These are phyloP conservation scores for Chironomus striatipennis DNA, from an alignment of 1,140 invertebrate genomes.

Conservation along the genomic window DNA sequence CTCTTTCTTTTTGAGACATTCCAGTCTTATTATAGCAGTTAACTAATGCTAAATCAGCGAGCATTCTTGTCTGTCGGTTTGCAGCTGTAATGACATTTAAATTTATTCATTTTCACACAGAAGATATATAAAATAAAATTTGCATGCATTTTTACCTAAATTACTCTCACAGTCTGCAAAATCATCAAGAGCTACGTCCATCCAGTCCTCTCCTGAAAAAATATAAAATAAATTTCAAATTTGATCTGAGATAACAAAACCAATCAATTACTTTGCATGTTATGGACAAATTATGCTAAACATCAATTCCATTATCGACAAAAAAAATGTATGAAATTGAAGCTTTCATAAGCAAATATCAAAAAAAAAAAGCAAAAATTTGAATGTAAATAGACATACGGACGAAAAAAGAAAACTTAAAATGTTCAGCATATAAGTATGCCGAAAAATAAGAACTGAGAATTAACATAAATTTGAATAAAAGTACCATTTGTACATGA, in stretches of 20 bases:
- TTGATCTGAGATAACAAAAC: too few species aligned
- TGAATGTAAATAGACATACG: too few species aligned
- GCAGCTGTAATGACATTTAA: constrained; percentile 48
- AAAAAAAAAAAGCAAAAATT: too few species aligned
- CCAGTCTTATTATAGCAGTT: constrained; percentile 89
- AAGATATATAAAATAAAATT: too few species aligned
- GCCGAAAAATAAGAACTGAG: too few species aligned
- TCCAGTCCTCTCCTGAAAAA: constrained; percentile 47
- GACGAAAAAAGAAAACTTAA: too few species aligned
- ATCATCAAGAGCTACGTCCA: constrained; percentile 61
- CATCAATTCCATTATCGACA: too few species aligned
- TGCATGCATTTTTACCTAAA: constrained; percentile 42
- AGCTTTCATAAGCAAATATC: too few species aligned
- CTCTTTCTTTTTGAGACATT: constrained; percentile 57
- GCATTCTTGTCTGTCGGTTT: constrained; percentile 96
- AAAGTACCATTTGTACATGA: background rate
- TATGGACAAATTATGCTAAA: too few species aligned
- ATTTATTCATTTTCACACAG: background rate
- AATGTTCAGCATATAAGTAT: too few species aligned
- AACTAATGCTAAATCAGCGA: constrained; percentile 87
- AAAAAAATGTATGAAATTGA: too few species aligned
- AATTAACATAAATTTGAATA: background rate
- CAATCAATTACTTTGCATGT: too few species aligned
- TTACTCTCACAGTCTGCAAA: constrained; percentile 88
- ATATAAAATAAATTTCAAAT: background rate